phyloP scores from a whole-genome alignment of 2,888 invertebrate species.

The Nymphalis c-album region DNA sequence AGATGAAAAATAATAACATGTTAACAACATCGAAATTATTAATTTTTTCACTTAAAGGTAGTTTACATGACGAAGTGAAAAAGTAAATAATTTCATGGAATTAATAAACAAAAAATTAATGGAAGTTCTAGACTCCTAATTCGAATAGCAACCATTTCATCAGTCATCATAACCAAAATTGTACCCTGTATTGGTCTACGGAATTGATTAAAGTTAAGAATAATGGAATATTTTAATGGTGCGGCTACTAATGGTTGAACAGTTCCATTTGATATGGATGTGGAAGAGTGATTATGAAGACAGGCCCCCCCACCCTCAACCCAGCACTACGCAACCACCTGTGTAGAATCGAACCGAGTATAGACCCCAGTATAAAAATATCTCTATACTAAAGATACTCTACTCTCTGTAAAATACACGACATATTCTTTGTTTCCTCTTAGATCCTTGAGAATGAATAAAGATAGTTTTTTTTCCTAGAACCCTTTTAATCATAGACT shows the following conservation, averaged over 20 bases:
- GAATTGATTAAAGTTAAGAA: constrained; percentile 31
- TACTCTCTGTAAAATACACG: constrained; percentile 40
- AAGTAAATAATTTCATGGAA: constrained; percentile 19
- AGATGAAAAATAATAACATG: constrained; percentile 14
- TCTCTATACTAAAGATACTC: constrained; percentile 27
- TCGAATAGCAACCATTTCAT: constrained; percentile 27
- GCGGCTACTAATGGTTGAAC: constrained; percentile 70
- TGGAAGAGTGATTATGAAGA: constrained; percentile 75
- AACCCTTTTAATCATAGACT: constrained; percentile 42
- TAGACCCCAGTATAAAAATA: constrained; percentile 21
- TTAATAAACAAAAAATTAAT: not conserved
- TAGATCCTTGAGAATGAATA: constrained; percentile 45
- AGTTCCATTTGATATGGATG: constrained; percentile 71
- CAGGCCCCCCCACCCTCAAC: constrained; percentile 40
- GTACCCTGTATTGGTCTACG: constrained; percentile 29
- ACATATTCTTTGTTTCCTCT: constrained; percentile 35
- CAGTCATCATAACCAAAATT: constrained; percentile 33
- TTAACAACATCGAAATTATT: constrained; percentile 19
- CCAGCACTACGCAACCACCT: constrained; percentile 53
- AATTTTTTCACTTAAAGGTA: constrained; percentile 22
- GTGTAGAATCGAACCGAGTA: constrained; percentile 35
- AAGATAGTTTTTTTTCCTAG: constrained; percentile 44
- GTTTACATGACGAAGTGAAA: constrained; percentile 3
- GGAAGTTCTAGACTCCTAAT: constrained; percentile 5
- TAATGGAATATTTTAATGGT: constrained; percentile 52